Evolutionary conservation across 1,140 invertebrate genomes (phyloP).

Genomic region (Drosophila ironensis): DNA sequence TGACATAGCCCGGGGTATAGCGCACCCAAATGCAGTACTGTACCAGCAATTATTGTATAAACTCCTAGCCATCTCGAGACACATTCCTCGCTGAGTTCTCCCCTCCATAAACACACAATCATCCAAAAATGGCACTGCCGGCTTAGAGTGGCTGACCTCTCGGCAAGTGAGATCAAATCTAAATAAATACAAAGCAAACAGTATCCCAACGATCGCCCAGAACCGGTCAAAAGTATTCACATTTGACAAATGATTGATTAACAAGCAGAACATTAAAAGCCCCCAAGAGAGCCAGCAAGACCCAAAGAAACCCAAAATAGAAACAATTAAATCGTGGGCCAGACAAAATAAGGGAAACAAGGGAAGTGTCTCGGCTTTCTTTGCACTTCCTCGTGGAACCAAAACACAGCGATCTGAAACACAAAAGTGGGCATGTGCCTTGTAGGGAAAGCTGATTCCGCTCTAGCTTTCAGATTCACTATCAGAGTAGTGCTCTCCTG

Average conservation of each 20-base stretch:
- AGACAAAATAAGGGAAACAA: slow-evolving; percentile 5
- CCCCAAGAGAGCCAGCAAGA: not conserved
- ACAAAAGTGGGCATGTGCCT: slow-evolving; percentile 12
- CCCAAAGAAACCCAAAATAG: slow-evolving; percentile 22
- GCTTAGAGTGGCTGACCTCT: slow-evolving; percentile 67
- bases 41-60: no score
- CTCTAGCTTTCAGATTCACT: not conserved
- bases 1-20: no score
- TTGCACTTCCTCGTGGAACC: slow-evolving; percentile 11
- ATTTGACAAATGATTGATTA: slow-evolving; percentile 68
- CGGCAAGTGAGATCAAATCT: slow-evolving; percentile 48
- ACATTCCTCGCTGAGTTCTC: slow-evolving; percentile 7
- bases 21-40: no score
- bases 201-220: slow-evolving; percentile 10
- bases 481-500: not conserved
- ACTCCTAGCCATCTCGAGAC: no score
- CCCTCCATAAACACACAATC: slow-evolving; percentile 21
- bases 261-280: slow-evolving; percentile 29
- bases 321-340: slow-evolving; percentile 10
- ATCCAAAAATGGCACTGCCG: slow-evolving; percentile 4
- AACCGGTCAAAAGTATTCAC: slow-evolving; percentile 4
- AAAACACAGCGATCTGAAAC: not conserved
- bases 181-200: slow-evolving; percentile 39
- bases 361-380: slow-evolving; percentile 19
- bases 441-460: slow-evolving; percentile 3